Evolutionary conservation across 2,113 vertebrate species (phyloP).

Genomic region (Centropus unirufus): DNA sequence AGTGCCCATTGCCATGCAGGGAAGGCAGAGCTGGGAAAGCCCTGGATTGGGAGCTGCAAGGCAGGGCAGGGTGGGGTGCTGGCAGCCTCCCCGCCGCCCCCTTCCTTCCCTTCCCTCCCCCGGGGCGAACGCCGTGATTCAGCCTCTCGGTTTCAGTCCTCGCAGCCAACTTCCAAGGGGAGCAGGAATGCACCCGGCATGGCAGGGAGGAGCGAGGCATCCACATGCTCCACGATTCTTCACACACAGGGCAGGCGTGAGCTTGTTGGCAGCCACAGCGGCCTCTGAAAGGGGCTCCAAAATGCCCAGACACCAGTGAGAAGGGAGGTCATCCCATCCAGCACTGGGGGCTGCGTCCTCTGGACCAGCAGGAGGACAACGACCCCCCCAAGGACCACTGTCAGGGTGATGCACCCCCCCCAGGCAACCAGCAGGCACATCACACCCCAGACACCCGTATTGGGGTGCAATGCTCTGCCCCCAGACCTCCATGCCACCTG

Average conservation of each 20-base stretch:
- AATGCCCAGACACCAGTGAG: accelerated
- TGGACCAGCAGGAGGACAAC: accelerated
- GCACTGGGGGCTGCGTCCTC: background rate
- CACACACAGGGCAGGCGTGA: background rate
- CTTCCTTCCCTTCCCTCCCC: background rate
- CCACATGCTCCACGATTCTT: background rate
- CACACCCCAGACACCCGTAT: background rate
- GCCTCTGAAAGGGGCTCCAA: background rate
- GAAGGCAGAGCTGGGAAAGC: background rate
- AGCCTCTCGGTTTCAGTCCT: constrained; percentile 63
- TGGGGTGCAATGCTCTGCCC: background rate
- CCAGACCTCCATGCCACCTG: background rate
- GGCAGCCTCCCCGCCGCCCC: background rate
- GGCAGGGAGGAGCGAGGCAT: background rate
- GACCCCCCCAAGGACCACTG: background rate
- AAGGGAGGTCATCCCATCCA: background rate
- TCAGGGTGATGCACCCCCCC: background rate
- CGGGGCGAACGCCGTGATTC: constrained; percentile 60
- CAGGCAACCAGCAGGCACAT: background rate
- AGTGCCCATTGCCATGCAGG: accelerated
- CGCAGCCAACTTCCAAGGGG: constrained; percentile 9
- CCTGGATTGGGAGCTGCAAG: background rate
- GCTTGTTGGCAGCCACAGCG: background rate
- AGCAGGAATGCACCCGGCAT: background rate
- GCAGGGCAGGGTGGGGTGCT: background rate